Evolutionary conservation across 2,888 invertebrate species (phyloP).

Genomic region (Drosophila tanythrix): DNA sequence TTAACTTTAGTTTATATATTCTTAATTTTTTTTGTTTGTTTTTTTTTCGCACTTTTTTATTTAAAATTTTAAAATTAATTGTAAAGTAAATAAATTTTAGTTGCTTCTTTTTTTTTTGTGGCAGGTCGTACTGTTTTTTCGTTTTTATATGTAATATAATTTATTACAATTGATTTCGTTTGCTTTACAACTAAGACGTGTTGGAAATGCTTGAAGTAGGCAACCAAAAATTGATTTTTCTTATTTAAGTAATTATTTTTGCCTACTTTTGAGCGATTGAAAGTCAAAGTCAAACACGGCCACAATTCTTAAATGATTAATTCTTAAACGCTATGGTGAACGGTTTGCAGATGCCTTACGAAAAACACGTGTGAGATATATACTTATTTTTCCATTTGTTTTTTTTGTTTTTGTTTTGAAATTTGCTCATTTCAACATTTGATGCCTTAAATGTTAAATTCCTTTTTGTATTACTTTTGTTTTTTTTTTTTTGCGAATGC

Average conservation of each 20-base stretch:
- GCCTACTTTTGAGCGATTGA: slow-evolving; percentile 27
- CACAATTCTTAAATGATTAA: slow-evolving; percentile 36
- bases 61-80: slow-evolving; percentile 60
- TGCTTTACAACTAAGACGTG: slow-evolving; percentile 41
- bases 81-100: slow-evolving; percentile 51
- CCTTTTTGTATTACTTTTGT: slow-evolving; percentile 12
- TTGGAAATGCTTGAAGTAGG: slow-evolving; percentile 19
- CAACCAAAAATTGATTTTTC: background rate
- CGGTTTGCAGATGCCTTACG: slow-evolving; percentile 47
- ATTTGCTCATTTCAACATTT: slow-evolving; percentile 64
- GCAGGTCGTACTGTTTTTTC: slow-evolving; percentile 71
- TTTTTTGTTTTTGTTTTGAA: slow-evolving; percentile 41
- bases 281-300: slow-evolving; percentile 17
- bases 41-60: slow-evolving; percentile 47
- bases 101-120: slow-evolving; percentile 54
- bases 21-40: slow-evolving; percentile 9
- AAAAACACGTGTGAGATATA: slow-evolving; percentile 57
- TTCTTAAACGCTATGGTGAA: slow-evolving; percentile 46
- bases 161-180: slow-evolving; percentile 8
- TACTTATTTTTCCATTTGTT: slow-evolving; percentile 12
- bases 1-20: slow-evolving; percentile 8
- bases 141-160: slow-evolving; percentile 15
- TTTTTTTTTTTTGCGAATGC: slow-evolving; percentile 33
- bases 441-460: slow-evolving; percentile 60
- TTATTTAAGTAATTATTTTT: background rate